These are phyloP conservation scores for Muscidifurax raptorellus DNA, from an alignment of 1,140 invertebrate species.

Conservation along the genomic window DNA sequence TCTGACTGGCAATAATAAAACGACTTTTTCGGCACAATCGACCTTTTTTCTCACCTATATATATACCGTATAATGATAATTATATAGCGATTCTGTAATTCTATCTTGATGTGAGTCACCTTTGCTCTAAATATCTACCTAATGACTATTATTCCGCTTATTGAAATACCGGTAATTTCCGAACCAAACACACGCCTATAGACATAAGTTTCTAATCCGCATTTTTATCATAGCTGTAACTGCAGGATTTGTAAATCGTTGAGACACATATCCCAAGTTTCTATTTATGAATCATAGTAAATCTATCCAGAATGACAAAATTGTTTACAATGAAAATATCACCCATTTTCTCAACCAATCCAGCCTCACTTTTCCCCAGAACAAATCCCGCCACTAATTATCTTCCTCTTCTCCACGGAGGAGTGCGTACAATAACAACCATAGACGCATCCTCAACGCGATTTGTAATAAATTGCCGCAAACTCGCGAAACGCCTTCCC, in stretches of 20 bases:
- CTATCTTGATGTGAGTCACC: not conserved
- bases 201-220: no score
- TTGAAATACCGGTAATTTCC: not conserved
- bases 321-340: no score
- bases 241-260: no score
- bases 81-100: not conserved
- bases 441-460: not conserved
- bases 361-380: no score
- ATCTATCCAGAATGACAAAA: no score
- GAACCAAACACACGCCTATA: no score
- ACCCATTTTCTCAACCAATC: no score
- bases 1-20: not conserved
- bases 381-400: constrained; percentile 17
- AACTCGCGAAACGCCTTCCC: not conserved
- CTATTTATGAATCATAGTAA: no score
- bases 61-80: not conserved
- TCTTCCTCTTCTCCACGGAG: not conserved
- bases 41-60: not conserved
- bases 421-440: not conserved
- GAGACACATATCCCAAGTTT: no score
- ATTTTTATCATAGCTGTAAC: no score
- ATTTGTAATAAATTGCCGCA: not conserved
- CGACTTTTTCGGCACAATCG: not conserved
- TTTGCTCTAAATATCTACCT: not conserved
- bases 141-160: not conserved